Base-by-base conservation (phyloP, 2,888 invertebrate genomes). In the Acleris holmiana region DNA sequence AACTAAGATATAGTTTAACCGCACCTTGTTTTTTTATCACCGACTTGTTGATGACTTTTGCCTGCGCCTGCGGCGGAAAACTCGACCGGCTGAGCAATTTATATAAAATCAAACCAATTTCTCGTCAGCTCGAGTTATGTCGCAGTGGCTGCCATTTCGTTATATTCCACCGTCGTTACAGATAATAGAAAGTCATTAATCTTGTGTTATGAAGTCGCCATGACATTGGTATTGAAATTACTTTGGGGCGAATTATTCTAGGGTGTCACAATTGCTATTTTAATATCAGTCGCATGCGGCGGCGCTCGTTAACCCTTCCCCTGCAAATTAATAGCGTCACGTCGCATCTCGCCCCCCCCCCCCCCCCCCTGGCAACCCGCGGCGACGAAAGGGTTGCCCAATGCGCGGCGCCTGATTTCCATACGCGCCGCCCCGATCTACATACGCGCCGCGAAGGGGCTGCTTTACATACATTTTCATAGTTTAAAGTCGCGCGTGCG, bases 391-490 rank as follows among this genome's bases (percentile, higher is more conserved):
- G 57, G 62, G 64, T 54, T 48, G 8, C 48, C 64, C 63, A 64
- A 64, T 64, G 63, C 63, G 63, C 53, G 44, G 44, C 44, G 44
- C 44, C 44, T 44, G 44, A 61, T 61, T 55, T 61, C 54, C 61
- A 61, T 61, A 61, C 56, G 57, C 50, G 40, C 63, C 51, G 63
- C 63, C 53, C 58, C 58, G 47, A 35, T 21, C 51, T 23, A 17
- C 35, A 49, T 25, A 41, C 35, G 18, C 25, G 40, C 50, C 44
- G 35, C 51, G 50, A 56, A 57, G 63, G 63, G 51, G 63, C 63
- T 63, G 51, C 58, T 64, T 64, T 64, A 64, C 64, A 64, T 64
- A 64, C 53, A 64, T 64, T 64, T 60, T 50, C 59, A 65, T 60
- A 60, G 65, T 65, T 61, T 61, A 60, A 65, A 65, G 35, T 50